Base-by-base conservation (phyloP, 2,113 vertebrate genomes). In the Corythornis vintsioides region DNA sequence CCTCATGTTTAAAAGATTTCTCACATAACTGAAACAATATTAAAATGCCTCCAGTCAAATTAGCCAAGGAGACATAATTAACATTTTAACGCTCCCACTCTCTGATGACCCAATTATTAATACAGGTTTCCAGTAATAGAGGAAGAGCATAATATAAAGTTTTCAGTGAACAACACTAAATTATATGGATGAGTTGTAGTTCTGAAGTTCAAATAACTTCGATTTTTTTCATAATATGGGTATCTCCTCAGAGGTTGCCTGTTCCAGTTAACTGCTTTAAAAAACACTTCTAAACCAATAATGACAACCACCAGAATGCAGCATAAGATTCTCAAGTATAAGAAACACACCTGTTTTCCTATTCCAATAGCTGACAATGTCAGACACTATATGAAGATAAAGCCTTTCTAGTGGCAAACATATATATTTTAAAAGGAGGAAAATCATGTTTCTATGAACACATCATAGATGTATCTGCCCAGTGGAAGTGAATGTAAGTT, bases 41-140 rank as follows among this genome's bases (percentile, higher is more conserved):
- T 92, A 94, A 74, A 97, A 88, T 65, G 35, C 50, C 70, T 90
- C 47, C 25, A 93, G 65, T 91, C 48, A 94, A 87, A 94, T 26
- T 74, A 90, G 43, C 63, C 66, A 94, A 83, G 83, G 92, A 84
- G 53, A 88, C n/a, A 63, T 89, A 75, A 95, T 93, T 90, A 84
- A 91, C 60, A 86, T 40, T 50, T 14, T 6, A 95, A 77, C 69
- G 61, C 48, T 86, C 38, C 81, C 33, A 60, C 2, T 72, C 5
- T 88, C 83, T 56, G 71, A 52, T 3, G 67, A 84, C 14, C 61
- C 21, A 85, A 12, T 78, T 89, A 87, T 72, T 94, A 86, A 86
- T 81, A 65, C 3, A 80, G 3, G 40, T 55, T 86, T 70, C 25
- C 50, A 71, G 13, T 38, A 52, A 38, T 4, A 74, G 4, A 12